These are phyloP conservation scores for Isichthys henryi DNA, from an alignment of 2,113 vertebrate genomes.

Conservation along the genomic window DNA sequence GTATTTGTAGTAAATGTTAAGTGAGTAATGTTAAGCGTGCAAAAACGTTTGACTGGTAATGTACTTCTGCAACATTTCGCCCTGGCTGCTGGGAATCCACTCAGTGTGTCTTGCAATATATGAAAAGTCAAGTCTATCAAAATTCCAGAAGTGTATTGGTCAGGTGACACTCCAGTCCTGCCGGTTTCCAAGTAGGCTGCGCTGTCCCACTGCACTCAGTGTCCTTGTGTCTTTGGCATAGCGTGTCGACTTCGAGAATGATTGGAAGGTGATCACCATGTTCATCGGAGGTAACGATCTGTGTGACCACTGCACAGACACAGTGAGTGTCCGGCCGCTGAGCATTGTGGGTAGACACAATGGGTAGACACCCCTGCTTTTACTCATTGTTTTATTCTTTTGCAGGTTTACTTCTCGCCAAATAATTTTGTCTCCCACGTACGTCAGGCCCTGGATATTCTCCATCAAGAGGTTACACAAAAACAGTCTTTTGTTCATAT, in stretches of 20 bases:
- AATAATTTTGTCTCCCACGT: conserved; percentile 63
- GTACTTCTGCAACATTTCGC: background rate
- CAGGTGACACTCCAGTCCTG: background rate
- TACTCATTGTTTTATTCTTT: background rate
- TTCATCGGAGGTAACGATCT: conserved; percentile 74
- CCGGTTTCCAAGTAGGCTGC: background rate
- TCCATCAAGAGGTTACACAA: conserved; percentile 64
- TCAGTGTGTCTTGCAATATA: background rate
- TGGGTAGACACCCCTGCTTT: too few relatives aligned
- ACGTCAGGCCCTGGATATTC: conserved; percentile 73
- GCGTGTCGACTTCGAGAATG: conserved; percentile 70
- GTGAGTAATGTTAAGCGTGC: background rate
- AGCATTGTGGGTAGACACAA: background rate
- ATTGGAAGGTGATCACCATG: conserved; percentile 90
- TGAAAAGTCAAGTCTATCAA: background rate
- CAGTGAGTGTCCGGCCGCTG: conserved; percentile 53
- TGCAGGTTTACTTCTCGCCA: conserved; percentile 71
- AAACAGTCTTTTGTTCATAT: background rate
- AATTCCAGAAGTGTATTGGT: background rate
- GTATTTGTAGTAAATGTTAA: too few relatives aligned
- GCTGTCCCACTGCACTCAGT: background rate
- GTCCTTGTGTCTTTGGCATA: conserved; percentile 40
- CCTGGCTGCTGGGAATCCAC: background rate
- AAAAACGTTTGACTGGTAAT: background rate
- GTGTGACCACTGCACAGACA: conserved; percentile 75